Evolutionary conservation across 2,888 invertebrate genomes (phyloP).

Genomic region (Drosophila tanythrix): DNA sequence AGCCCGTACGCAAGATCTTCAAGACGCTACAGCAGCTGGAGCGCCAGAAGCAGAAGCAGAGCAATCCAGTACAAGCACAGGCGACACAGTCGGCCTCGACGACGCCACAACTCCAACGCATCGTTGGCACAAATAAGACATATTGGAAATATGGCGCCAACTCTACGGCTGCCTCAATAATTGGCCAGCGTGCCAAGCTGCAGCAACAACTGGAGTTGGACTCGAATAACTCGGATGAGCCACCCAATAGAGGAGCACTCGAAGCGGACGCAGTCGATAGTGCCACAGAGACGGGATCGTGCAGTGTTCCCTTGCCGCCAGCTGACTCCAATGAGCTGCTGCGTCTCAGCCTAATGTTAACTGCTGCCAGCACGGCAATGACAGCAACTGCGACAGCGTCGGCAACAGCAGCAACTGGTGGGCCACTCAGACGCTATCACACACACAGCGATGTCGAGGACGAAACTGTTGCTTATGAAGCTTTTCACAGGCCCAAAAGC

Average conservation of each 20-base stretch:
- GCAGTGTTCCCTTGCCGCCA: slow-evolving; percentile 81
- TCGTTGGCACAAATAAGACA: slow-evolving; percentile 82
- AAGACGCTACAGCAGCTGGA: slow-evolving; percentile 82
- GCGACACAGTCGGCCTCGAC: slow-evolving; percentile 21
- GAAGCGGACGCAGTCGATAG: slow-evolving; percentile 72
- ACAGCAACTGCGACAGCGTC: slow-evolving; percentile 58
- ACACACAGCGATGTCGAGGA: slow-evolving; percentile 52
- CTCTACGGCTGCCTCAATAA: slow-evolving; percentile 82
- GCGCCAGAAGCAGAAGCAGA: slow-evolving; percentile 71
- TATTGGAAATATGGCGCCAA: slow-evolving; percentile 83
- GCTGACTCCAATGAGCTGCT: slow-evolving; percentile 82
- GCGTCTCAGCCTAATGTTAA: slow-evolving; percentile 83
- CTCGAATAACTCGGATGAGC: slow-evolving; percentile 71
- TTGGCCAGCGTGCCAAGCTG: slow-evolving; percentile 72
- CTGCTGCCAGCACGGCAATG: slow-evolving; percentile 82
- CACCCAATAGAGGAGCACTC: slow-evolving; percentile 48
- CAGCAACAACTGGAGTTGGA: slow-evolving; percentile 68
- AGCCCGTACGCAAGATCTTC: slow-evolving; percentile 82
- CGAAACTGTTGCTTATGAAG: slow-evolving; percentile 83
- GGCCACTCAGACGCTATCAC: slow-evolving; percentile 57
- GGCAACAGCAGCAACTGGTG: slow-evolving; percentile 72
- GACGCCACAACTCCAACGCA: slow-evolving; percentile 69
- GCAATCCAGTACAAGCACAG: slow-evolving; percentile 10
- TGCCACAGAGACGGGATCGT: slow-evolving; percentile 83
- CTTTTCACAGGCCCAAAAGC: slow-evolving; percentile 82